Conservation (phyloP, 2,888 invertebrate species). For the Eumerus sabulonum region DNA sequence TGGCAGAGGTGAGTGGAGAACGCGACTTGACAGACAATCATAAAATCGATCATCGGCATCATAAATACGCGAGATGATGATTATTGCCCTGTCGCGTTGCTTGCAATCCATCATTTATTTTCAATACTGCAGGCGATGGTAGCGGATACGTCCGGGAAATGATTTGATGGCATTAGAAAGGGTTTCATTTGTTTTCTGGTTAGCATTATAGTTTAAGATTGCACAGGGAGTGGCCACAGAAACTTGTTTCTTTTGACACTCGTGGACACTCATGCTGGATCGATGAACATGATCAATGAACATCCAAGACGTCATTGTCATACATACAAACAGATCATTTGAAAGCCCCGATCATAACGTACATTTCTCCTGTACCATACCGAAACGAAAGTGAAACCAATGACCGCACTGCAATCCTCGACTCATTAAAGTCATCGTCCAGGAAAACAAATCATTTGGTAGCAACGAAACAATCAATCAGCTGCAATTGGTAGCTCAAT, state of each 20-base stretch:
- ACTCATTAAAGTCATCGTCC: slow-evolving; percentile 58
- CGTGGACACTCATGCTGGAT: too few relatives aligned
- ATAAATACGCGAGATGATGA: slow-evolving; percentile 46
- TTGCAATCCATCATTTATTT: slow-evolving; percentile 43
- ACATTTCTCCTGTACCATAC: background rate
- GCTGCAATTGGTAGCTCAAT: slow-evolving; percentile 78
- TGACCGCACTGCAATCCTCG: slow-evolving; percentile 7
- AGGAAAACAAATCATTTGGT: slow-evolving; percentile 66
- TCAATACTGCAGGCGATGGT: slow-evolving; percentile 8
- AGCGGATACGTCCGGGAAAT: slow-evolving; percentile 40
- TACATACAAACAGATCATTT: too few relatives aligned
- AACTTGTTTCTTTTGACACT: too few relatives aligned
- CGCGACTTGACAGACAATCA: slow-evolving; percentile 27
- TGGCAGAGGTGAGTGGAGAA: slow-evolving; percentile 22
- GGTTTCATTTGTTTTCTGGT: slow-evolving; percentile 6
- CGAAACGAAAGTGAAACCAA: slow-evolving; percentile 46
- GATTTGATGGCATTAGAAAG: slow-evolving; percentile 11
- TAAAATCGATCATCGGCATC: slow-evolving; percentile 51
- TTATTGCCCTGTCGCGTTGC: slow-evolving; percentile 29
- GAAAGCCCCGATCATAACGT: too few relatives aligned
- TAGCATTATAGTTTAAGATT: too few relatives aligned
- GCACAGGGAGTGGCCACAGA: too few relatives aligned
- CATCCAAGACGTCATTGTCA: too few relatives aligned
- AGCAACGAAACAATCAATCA: slow-evolving; percentile 76
- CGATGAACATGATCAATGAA: too few relatives aligned